Evolutionary conservation across 2,113 vertebrate genomes (phyloP).

Genomic region (Galeopterus variegatus): DNA sequence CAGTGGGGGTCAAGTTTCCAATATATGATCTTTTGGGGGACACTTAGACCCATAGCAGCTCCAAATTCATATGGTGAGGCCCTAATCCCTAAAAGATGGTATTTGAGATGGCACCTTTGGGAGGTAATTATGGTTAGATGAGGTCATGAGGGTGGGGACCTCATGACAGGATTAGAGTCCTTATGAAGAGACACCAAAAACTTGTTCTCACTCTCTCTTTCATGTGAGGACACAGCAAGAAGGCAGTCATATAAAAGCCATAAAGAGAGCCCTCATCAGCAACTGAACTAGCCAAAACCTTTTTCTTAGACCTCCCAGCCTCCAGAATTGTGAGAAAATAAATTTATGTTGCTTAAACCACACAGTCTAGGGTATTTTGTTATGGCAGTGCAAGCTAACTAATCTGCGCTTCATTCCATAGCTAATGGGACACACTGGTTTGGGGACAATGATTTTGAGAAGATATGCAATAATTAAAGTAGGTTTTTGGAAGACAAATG

Average conservation of each 20-base stretch:
- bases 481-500: background rate
- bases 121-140: background rate
- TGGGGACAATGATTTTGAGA: conserved; percentile 14
- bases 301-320: background rate
- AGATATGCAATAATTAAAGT: background rate
- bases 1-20: too few species aligned
- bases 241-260: background rate
- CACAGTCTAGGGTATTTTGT: background rate
- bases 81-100: background rate
- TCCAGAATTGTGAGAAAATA: background rate
- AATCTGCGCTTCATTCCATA: background rate
- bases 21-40: too few species aligned
- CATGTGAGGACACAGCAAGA: background rate
- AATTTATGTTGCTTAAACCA: background rate
- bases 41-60: too few species aligned
- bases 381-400: background rate
- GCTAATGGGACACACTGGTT: background rate
- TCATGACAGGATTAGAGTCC: background rate
- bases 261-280: background rate
- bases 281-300: background rate
- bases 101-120: background rate
- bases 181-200: background rate
- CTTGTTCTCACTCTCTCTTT: background rate
- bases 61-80: background rate
- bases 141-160: background rate